phyloP scores from a whole-genome alignment of 2,888 invertebrate species.

The Drosophila monieri region DNA sequence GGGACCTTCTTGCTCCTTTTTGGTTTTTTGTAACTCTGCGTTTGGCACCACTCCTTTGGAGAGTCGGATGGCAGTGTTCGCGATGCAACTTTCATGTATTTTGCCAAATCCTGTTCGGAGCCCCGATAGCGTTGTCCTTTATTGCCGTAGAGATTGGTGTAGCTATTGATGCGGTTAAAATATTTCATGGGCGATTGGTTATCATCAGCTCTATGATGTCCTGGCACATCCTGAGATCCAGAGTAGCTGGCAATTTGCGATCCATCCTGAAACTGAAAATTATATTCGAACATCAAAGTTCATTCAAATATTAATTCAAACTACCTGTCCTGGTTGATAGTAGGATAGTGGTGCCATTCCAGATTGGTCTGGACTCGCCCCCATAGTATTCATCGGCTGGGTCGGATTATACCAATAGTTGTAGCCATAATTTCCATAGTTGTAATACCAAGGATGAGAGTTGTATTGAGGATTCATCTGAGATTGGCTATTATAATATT shows the following conservation, averaged over 20 bases:
- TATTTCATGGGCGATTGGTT: not conserved
- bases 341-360: constrained; percentile 6
- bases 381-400: not conserved
- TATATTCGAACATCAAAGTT: not conserved
- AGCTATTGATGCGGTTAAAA: constrained; percentile 35
- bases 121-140: not conserved
- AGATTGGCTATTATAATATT: constrained; percentile 7
- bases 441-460: constrained; percentile 4
- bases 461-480: not conserved
- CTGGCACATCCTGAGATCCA: not conserved
- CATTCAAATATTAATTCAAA: not conserved
- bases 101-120: constrained; percentile 9
- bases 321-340: constrained; percentile 10
- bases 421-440: constrained; percentile 1
- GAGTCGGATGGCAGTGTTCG: not conserved
- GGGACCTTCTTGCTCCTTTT: not conserved
- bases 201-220: not conserved
- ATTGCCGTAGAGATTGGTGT: constrained; percentile 18
- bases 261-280: not conserved
- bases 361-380: not conserved
- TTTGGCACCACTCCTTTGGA: not conserved
- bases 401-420: constrained; percentile 21
- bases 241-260: not conserved
- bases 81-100: constrained; percentile 18
- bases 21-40: not conserved